Conservation (phyloP, 2,888 invertebrate species). For the Leptogaster cylindrica region DNA sequence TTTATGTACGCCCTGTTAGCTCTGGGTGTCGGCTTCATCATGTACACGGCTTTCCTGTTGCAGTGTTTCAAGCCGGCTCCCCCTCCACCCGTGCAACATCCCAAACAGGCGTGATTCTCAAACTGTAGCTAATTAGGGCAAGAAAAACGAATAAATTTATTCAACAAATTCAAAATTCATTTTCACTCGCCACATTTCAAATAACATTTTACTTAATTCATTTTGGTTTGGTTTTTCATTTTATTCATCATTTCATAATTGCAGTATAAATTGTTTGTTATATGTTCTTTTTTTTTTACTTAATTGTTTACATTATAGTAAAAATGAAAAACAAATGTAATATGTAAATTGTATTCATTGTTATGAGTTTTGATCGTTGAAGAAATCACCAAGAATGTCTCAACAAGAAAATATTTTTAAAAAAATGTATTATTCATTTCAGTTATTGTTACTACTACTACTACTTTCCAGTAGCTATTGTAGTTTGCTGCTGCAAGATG, state of each 20-base stretch:
- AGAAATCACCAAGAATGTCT: no score
- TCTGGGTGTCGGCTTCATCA: slow-evolving; percentile 81
- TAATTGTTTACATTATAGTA: no score
- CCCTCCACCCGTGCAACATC: slow-evolving; percentile 64
- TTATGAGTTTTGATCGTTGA: no score
- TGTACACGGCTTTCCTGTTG: slow-evolving; percentile 89
- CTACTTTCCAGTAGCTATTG: no score
- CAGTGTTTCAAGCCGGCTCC: slow-evolving; percentile 85
- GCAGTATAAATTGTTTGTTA: slow-evolving; percentile 31
- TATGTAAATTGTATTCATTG: no score
- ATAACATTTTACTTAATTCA: slow-evolving; percentile 12
- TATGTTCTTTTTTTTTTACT: slow-evolving; percentile 25
- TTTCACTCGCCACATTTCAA: slow-evolving; percentile 28
- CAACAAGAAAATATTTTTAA: no score
- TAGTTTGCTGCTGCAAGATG: no score
- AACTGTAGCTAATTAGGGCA: slow-evolving; percentile 12
- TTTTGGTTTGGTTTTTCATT: slow-evolving; percentile 29
- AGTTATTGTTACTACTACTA: no score
- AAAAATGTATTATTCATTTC: no score
- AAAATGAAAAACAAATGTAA: no score
- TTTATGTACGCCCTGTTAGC: slow-evolving; percentile 93
- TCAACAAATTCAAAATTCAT: slow-evolving; percentile 9
- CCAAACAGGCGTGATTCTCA: slow-evolving; percentile 59
- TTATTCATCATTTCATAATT: slow-evolving; percentile 28
- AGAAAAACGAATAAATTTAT: slow-evolving; percentile 17